Conservation (phyloP, 2,888 invertebrate species). For the Apoderus coryli region DNA sequence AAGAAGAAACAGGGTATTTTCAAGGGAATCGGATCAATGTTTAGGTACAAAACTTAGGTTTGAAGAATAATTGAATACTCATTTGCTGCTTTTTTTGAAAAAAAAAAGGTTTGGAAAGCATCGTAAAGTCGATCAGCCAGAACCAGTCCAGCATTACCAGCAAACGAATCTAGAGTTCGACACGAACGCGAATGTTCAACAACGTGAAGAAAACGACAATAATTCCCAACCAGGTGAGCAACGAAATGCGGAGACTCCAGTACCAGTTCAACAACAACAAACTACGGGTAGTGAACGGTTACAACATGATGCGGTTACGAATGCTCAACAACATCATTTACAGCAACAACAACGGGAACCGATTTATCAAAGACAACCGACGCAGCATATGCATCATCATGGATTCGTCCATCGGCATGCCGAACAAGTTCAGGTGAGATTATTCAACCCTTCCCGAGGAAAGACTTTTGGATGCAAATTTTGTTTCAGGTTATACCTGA, state of each 20-base stretch:
- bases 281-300: slow-evolving; percentile 25
- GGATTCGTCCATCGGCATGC: slow-evolving; percentile 31
- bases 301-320: slow-evolving; percentile 7
- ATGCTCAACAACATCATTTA: slow-evolving; percentile 8
- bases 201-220: slow-evolving; percentile 27
- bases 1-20: slow-evolving; percentile 64
- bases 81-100: slow-evolving; percentile 10
- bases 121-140: slow-evolving; percentile 36
- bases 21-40: slow-evolving; percentile 66
- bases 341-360: slow-evolving; percentile 19
- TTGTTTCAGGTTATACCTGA: slow-evolving; percentile 28
- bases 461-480: slow-evolving; percentile 1
- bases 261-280: slow-evolving; percentile 11
- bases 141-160: slow-evolving; percentile 27
- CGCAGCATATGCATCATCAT: too few species aligned
- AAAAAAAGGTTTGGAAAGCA: slow-evolving; percentile 51
- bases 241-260: slow-evolving; percentile 1
- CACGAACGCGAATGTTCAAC: slow-evolving; percentile 22
- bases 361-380: slow-evolving; percentile 29
- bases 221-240: slow-evolving; percentile 25
- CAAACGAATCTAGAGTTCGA: slow-evolving; percentile 28
- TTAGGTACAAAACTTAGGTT: too few species aligned
- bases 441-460: slow-evolving; percentile 4
- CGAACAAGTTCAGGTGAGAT: slow-evolving; percentile 29
- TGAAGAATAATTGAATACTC: neutral